phyloP scores from a whole-genome alignment of 2,888 invertebrate species.

The Drosophila mercatorum region DNA sequence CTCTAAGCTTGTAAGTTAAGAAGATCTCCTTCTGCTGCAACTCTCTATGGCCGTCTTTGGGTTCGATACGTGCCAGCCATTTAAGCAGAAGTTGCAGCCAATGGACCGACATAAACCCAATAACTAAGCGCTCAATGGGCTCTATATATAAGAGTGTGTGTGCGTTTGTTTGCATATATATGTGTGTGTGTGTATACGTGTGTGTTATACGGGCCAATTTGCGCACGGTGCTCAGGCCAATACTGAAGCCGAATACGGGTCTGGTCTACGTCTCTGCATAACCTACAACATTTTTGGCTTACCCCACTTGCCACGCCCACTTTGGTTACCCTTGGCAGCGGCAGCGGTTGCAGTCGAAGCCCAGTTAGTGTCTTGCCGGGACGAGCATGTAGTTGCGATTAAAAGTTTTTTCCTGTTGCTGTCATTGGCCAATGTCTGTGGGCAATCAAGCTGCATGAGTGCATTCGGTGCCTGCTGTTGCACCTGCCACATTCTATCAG shows the following conservation, averaged over 20 bases:
- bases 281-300: slow-evolving; percentile 17
- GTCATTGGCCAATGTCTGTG: slow-evolving; percentile 67
- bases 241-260: slow-evolving; percentile 15
- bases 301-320: background rate
- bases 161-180: background rate
- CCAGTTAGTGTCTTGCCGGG: slow-evolving; percentile 27
- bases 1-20: background rate
- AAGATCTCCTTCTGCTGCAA: background rate
- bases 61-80: slow-evolving; percentile 16
- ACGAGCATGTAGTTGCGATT: slow-evolving; percentile 53
- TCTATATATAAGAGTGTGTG: background rate
- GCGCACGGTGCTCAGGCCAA: slow-evolving; percentile 13
- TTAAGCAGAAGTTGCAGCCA: slow-evolving; percentile 25
- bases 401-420: slow-evolving; percentile 55
- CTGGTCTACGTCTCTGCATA: slow-evolving; percentile 16
- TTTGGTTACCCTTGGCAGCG: slow-evolving; percentile 5
- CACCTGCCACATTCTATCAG: slow-evolving; percentile 31
- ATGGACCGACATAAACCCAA: slow-evolving; percentile 33
- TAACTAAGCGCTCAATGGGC: slow-evolving; percentile 32
- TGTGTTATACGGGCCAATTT: slow-evolving; percentile 41
- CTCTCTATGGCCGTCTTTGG: background rate
- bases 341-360: background rate
- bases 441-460: slow-evolving; percentile 80
- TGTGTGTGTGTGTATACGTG: background rate
- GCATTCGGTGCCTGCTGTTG: slow-evolving; percentile 60